These are phyloP conservation scores for Urophycis tenuis DNA, from an alignment of 2,797 vertebrate species.

Conservation along the genomic window DNA sequence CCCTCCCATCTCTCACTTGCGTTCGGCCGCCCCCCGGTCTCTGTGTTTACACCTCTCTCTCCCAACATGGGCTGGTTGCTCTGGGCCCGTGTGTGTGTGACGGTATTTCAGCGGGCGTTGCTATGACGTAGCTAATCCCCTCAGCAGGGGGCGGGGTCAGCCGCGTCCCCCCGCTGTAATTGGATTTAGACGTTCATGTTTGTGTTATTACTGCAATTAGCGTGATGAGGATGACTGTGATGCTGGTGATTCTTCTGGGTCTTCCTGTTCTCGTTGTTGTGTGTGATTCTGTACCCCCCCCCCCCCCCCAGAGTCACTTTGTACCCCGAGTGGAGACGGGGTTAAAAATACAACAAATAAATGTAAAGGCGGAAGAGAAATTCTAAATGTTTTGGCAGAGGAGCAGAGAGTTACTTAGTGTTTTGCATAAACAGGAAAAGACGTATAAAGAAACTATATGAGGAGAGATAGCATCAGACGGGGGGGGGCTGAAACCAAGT, in stretches of 20 bases:
- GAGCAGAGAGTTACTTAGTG: neutral
- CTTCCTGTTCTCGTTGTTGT: neutral
- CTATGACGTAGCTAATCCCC: conserved; percentile 57
- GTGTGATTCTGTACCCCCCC: neutral
- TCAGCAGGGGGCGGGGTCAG: conserved; percentile 42
- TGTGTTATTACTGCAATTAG: neutral
- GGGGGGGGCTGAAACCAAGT: neutral
- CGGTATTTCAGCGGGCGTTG: conserved; percentile 47
- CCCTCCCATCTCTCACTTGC: conserved; percentile 12
- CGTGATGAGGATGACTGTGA: neutral
- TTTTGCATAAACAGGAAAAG: neutral
- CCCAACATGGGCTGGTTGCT: conserved; percentile 12
- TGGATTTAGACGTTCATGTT: neutral
- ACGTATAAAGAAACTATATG: neutral
- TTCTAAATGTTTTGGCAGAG: neutral
- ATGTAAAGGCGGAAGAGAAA: neutral
- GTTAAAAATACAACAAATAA: neutral
- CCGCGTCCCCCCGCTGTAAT: conserved; percentile 35
- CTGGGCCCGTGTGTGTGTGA: conserved; percentile 35
- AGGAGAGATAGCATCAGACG: neutral
- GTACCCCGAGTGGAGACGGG: neutral
- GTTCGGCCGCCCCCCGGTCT: conserved; percentile 36
- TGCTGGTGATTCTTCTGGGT: neutral
- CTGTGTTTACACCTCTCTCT: neutral
- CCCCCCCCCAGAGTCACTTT: neutral